phyloP scores from a whole-genome alignment of 2,113 vertebrate genomes.

The Sialia sialis region DNA sequence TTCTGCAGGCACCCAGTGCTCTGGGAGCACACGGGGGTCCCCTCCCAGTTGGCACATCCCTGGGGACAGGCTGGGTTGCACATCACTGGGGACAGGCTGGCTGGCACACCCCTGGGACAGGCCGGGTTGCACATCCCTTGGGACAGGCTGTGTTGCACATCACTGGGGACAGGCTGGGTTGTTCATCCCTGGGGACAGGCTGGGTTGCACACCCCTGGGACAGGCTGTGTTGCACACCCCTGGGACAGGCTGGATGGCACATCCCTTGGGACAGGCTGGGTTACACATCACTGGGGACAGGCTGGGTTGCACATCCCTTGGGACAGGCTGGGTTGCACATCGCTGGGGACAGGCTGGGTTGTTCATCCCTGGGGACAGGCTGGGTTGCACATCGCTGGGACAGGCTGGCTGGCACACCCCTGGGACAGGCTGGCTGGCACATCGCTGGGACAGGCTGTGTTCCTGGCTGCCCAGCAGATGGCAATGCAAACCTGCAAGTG shows the following conservation, averaged over 20 bases:
- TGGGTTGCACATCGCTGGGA: background rate
- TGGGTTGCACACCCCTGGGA: rapidly evolving
- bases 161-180: background rate
- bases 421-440: background rate
- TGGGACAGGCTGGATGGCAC: background rate
- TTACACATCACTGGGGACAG: too few relatives aligned
- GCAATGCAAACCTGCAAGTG: background rate
- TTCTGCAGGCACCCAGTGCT: background rate
- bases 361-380: background rate
- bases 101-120: too few relatives aligned
- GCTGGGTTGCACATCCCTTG: background rate
- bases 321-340: background rate
- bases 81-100: background rate
- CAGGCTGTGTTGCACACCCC: background rate
- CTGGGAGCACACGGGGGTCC: rapidly evolving
- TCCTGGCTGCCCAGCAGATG: conserved; percentile 45
- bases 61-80: too few relatives aligned
- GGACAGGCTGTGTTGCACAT: background rate
- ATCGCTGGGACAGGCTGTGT: background rate
- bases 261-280: background rate
- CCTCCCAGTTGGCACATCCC: background rate
- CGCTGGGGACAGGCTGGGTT: background rate
- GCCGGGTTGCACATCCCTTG: background rate
- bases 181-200: too few relatives aligned
- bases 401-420: background rate